Conservation (phyloP, 2,888 invertebrate genomes). For the Abscondita cerata region DNA sequence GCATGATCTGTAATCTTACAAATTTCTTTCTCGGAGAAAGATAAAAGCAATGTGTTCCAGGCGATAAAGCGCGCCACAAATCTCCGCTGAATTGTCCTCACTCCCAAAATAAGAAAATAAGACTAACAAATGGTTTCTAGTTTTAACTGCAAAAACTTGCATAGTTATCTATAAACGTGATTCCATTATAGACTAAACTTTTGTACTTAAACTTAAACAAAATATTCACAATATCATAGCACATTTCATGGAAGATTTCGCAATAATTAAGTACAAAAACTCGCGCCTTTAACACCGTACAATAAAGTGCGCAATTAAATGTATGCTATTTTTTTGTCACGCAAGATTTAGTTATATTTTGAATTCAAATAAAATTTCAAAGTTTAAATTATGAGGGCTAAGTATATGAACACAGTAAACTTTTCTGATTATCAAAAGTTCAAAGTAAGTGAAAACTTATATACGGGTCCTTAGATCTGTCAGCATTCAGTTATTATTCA, state of each 20-base stretch:
- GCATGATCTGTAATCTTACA: constrained; percentile 56
- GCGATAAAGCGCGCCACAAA: constrained; percentile 56
- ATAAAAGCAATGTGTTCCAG: constrained; percentile 54
- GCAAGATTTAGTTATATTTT: no score
- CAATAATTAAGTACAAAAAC: background rate
- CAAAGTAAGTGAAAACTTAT: no score
- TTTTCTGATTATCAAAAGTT: no score
- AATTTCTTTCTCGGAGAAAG: constrained; percentile 53
- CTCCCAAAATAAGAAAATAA: constrained; percentile 27
- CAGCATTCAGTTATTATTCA: constrained; percentile 34
- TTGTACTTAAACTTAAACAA: background rate
- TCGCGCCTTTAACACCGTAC: no score
- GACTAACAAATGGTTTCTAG: constrained; percentile 7
- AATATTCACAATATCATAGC: background rate
- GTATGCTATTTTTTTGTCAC: no score
- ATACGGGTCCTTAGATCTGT: no score
- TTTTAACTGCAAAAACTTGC: constrained; percentile 25
- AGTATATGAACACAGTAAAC: no score
- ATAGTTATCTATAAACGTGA: constrained; percentile 14
- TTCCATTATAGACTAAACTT: constrained; percentile 12
- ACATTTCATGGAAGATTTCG: no score
- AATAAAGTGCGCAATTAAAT: background rate
- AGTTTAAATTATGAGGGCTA: no score
- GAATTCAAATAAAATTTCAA: no score
- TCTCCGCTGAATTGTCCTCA: constrained; percentile 51